These are phyloP conservation scores for Urechis unicinctus DNA, from an alignment of 2,888 invertebrate genomes.

Conservation along the genomic window DNA sequence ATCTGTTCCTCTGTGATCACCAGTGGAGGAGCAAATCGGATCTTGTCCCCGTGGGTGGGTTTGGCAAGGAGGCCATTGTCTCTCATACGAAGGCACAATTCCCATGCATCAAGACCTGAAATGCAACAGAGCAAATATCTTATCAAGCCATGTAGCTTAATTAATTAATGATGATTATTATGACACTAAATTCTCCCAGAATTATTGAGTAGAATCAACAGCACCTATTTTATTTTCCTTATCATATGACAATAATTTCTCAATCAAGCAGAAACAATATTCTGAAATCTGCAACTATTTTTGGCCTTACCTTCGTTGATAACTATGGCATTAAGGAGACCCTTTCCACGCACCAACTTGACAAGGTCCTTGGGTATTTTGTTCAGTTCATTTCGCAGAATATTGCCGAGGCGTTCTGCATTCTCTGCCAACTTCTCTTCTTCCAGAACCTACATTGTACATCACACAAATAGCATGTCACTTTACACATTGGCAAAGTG, in stretches of 20 bases:
- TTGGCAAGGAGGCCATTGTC: constrained; percentile 90
- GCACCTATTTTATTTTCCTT: too few species aligned
- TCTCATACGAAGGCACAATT: constrained; percentile 76
- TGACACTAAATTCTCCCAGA: too few species aligned
- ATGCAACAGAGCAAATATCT: too few species aligned
- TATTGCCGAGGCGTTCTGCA: constrained; percentile 67
- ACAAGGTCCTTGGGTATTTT: constrained; percentile 71
- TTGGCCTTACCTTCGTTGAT: constrained; percentile 69
- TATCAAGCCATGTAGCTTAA: too few species aligned
- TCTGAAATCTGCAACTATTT: too few species aligned
- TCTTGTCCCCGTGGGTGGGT: constrained; percentile 91
- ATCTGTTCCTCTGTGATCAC: constrained; percentile 76
- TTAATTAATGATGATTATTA: background rate
- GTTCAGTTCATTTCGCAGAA: constrained; percentile 66
- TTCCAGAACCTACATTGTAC: constrained; percentile 61
- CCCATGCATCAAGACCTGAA: constrained; percentile 77
- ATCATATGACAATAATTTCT: too few species aligned
- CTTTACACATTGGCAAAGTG: too few species aligned
- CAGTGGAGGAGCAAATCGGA: constrained; percentile 90
- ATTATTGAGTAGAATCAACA: background rate
- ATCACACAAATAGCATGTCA: too few species aligned
- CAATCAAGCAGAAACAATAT: too few species aligned
- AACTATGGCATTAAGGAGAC: constrained; percentile 85
- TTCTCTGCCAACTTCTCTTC: constrained; percentile 87
- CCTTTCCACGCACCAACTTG: constrained; percentile 73